Percentiles rank a stretch among this genome's conserved stretches.
These are phyloP conservation scores for Semicossyphus pulcher DNA, from an alignment of 2,113 vertebrate genomes.

Conservation along the genomic window DNA sequence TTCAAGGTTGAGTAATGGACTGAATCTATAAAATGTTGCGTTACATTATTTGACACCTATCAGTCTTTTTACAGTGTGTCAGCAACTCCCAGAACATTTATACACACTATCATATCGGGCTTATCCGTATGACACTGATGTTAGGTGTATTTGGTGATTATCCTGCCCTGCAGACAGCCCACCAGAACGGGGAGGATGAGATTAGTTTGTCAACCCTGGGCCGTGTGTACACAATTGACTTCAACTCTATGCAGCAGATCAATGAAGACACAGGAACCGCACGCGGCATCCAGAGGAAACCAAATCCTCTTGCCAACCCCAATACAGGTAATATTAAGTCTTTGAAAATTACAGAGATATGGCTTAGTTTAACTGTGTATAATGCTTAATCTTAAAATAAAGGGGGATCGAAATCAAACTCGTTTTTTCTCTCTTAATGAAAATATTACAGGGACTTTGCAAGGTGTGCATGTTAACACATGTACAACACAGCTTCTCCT, in stretches of 20 bases:
- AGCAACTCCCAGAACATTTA: neutral
- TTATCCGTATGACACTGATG: conserved; percentile 20
- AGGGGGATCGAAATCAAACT: neutral
- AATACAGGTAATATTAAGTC: conserved; percentile 87
- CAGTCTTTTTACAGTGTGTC: neutral
- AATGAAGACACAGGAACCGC: conserved; percentile 99
- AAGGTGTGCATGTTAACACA: neutral
- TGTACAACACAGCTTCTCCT: neutral
- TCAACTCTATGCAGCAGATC: conserved; percentile 99
- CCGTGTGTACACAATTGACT: conserved; percentile 99
- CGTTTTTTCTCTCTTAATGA: neutral
- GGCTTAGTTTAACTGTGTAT: neutral
- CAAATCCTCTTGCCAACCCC: conserved; percentile 97
- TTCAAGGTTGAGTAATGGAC: neutral
- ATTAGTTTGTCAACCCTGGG: conserved; percentile 99
- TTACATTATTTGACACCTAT: neutral
- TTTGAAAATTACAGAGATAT: too few species aligned
- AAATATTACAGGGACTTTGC: neutral
- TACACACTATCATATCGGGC: neutral
- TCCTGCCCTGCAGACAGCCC: conserved; percentile 92
- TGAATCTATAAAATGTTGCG: conserved; percentile 1
- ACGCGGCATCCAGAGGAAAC: conserved; percentile 99
- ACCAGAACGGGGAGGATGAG: conserved; percentile 99
- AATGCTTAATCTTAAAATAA: conserved; percentile 3
- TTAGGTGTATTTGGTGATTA: conserved; percentile 44